These are phyloP conservation scores for Pollenia angustigena DNA, from an alignment of 2,888 invertebrate species.

Conservation along the genomic window DNA sequence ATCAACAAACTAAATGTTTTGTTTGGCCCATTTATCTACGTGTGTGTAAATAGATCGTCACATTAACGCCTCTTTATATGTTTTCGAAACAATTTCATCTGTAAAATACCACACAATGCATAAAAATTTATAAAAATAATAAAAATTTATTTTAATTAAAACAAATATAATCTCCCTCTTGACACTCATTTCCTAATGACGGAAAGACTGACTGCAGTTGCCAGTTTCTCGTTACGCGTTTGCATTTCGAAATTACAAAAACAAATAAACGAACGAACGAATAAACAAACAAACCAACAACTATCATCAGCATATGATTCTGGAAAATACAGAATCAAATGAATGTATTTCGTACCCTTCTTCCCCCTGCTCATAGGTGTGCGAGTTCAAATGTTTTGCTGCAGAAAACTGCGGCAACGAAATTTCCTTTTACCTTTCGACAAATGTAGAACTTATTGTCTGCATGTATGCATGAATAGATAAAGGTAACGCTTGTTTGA, in stretches of 20 bases:
- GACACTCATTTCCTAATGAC: constrained; percentile 70
- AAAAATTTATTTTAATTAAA: constrained; percentile 70
- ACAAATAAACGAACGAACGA: constrained; percentile 19
- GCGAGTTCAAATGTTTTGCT: constrained; percentile 16
- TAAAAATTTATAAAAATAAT: constrained; percentile 45
- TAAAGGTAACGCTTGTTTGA: constrained; percentile 22
- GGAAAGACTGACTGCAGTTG: constrained; percentile 56
- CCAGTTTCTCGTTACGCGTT: constrained; percentile 56
- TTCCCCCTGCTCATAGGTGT: background rate
- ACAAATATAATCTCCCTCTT: constrained; percentile 69
- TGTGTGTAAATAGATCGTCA: constrained; percentile 18
- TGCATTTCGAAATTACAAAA: constrained; percentile 52
- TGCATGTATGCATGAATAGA: constrained; percentile 21
- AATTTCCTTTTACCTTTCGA: constrained; percentile 69
- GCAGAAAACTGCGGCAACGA: constrained; percentile 49
- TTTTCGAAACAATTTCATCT: constrained; percentile 40
- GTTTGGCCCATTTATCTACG: constrained; percentile 15
- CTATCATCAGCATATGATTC: background rate
- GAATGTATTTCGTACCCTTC: background rate
- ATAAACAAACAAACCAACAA: background rate
- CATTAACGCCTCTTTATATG: constrained; percentile 53
- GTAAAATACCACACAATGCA: constrained; percentile 20
- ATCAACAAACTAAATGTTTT: constrained; percentile 24
- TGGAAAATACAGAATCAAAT: constrained; percentile 11
- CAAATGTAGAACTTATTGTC: constrained; percentile 48